Percentiles rank a stretch among this genome's conserved stretches.
Conservation (phyloP, 92 coral and sea anemone genomes). For the Heteractis magnifica region DNA sequence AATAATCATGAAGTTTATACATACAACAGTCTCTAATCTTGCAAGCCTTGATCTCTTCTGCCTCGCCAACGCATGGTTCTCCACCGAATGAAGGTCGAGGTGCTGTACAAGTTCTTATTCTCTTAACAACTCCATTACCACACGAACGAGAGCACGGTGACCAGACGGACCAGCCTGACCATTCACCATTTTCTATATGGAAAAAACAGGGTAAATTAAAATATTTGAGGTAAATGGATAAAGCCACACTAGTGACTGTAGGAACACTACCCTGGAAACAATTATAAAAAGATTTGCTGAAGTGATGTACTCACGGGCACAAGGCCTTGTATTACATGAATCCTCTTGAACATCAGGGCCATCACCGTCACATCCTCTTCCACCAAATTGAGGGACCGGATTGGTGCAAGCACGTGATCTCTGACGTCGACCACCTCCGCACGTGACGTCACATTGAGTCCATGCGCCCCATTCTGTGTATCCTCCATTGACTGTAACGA, state of each 20-base stretch:
- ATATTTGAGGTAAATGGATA: neutral
- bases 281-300: neutral
- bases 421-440: slow-evolving; percentile 93
- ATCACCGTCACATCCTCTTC: slow-evolving; percentile 70
- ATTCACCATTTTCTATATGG: slow-evolving; percentile 83
- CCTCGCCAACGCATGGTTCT: slow-evolving; percentile 71
- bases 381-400: slow-evolving; percentile 94
- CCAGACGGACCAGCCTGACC: slow-evolving; percentile 99
- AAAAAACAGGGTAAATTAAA: neutral
- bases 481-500: slow-evolving; percentile 71
- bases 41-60: slow-evolving; percentile 87
- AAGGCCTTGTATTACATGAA: slow-evolving; percentile 82
- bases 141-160: slow-evolving; percentile 94
- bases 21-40: slow-evolving; percentile 96
- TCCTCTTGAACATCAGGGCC: slow-evolving; percentile 75
- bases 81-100: slow-evolving; percentile 94
- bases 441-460: slow-evolving; percentile 95
- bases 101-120: slow-evolving; percentile 89
- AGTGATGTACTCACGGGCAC: slow-evolving; percentile 70
- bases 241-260: neutral
- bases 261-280: neutral
- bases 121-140: slow-evolving; percentile 78
- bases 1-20: slow-evolving; percentile 11
- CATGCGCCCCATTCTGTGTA: slow-evolving; percentile 95
- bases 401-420: slow-evolving; percentile 95